Conservation (phyloP, 2,888 invertebrate species). For the Cordilura impudica region DNA sequence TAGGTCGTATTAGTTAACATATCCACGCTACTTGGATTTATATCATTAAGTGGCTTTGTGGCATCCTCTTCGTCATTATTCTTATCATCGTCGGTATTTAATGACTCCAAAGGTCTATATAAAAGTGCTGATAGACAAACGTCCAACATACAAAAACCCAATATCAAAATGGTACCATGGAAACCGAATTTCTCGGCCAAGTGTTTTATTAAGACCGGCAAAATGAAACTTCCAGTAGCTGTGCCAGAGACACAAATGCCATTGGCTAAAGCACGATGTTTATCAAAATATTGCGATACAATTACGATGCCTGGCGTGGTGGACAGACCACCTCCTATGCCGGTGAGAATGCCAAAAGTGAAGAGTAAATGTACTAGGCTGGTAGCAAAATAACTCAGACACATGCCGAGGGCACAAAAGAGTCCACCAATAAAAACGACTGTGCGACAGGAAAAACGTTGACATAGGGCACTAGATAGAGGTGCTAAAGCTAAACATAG, state of each 20-base stretch:
- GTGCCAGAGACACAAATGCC: conserved; percentile 90
- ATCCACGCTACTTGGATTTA: conserved; percentile 74
- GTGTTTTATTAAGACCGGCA: conserved; percentile 86
- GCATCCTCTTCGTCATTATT: conserved; percentile 66
- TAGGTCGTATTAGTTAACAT: conserved; percentile 77
- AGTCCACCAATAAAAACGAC: conserved; percentile 86
- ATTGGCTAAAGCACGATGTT: conserved; percentile 87
- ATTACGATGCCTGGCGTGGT: conserved; percentile 90
- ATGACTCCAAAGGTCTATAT: conserved; percentile 80
- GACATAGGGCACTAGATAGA: conserved; percentile 85
- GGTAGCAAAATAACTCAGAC: conserved; percentile 84
- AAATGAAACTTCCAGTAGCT: conserved; percentile 87
- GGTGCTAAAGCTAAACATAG: conserved; percentile 87
- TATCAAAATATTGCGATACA: conserved; percentile 88
- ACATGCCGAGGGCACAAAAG: conserved; percentile 85
- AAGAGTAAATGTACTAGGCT: conserved; percentile 84
- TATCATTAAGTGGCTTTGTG: conserved; percentile 71
- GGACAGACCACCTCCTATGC: conserved; percentile 87
- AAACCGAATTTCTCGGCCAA: conserved; percentile 85
- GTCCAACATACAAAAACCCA: conserved; percentile 87
- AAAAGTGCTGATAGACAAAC: conserved; percentile 86
- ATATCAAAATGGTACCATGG: conserved; percentile 84
- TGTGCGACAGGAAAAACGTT: conserved; percentile 83
- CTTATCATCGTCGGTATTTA: conserved; percentile 64
- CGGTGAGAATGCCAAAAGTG: conserved; percentile 86